Evolutionary conservation across 2,888 invertebrate genomes (phyloP), one percentile per base, ranked within the genome.

Genomic region (Salticus scenicus): DNA sequence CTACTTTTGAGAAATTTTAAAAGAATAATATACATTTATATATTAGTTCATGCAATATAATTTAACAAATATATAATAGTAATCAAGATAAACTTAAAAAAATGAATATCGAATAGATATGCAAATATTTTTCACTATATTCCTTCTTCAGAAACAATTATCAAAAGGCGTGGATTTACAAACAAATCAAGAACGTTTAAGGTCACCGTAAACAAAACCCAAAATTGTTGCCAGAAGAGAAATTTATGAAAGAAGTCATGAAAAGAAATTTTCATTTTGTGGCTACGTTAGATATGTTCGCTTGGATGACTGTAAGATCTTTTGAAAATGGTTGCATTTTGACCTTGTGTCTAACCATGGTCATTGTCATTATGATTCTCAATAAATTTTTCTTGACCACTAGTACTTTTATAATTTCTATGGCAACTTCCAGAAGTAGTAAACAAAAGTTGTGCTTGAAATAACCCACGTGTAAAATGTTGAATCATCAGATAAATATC

Each of bases 301-400:
- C 73, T 69, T 84, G 77, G 69, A 5, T 67, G 67, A 31, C n/a
- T 84, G 57, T 73, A 72, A 77, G 77, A 84, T 66, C 83, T 77
- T 83, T 76, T 41, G 37, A 83, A 51, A 71, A 42, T 73, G 69
- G 77, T 57, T 69, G 24, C 27, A 20, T 7, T 1, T 17, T 41
- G 77, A 73, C 83, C 83, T 77, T 84, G 83, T 20, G 17, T 57
- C 17, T 24, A 24, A 57, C 57, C 57, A 57, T 57, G 57, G 57
- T 24, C 57, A 57, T 57, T 57, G 57, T 57, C 24, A 17, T 24
- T 57, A 17, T 1, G 57, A 24, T 57, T 57, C 57, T 57, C 1
- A 17, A 24, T n/a, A 57, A 57, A 57, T 57, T 57, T 5, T 57
- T 20, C 57, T 57, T 57, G 57, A 57, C 57, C 57, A 57, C 57